Base-by-base conservation (phyloP, 1,140 invertebrate genomes). In the Drosophila carrolli region DNA sequence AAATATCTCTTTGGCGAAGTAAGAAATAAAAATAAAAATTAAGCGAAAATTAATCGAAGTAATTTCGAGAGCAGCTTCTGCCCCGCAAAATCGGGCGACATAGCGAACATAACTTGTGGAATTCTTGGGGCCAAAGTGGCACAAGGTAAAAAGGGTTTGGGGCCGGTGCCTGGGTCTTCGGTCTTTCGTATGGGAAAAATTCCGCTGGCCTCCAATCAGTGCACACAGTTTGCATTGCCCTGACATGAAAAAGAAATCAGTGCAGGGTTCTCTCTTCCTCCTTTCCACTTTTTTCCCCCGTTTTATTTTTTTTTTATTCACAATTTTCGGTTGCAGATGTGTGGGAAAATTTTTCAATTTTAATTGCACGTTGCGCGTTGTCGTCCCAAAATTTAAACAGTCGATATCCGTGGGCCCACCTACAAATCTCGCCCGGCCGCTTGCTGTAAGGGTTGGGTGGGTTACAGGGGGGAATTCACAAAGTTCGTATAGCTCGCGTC, bases 301-400 rank as follows among this genome's bases (percentile, higher is more conserved):
- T 37, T 37, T 19, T 47, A 5, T 19, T 14, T 41, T 51, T 63
- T 74, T 57, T 56, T 41, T 40, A 43, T 75, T 53, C 38, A 84
- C 81, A 76, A 72, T 75, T 78, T 74, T 74, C 37, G 56, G 79
- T 66, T 86, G 67, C 82, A 46, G 80, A 86, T 85, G 85, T 90
- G 86, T 90, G 86, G 86, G 86, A 90, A 90, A 90, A 90, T 90
- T 90, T 82, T 88, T 90, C 82, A 91, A 76, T 91, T 90, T 90
- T 90, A 90, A 90, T 90, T 90, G 86, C 86, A 82, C 84, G 79
- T 75, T 77, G 72, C 19, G 44, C 54, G 59, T 54, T 67, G 44
- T 58, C 65, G 66, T 47, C 67, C 72, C 63, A 85, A 86, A 86
- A 79, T 75, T 88, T 75, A 80, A 88, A 81, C 65, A 56, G 63